Conservation (phyloP, 2,888 invertebrate species). For the Helleia helle region DNA sequence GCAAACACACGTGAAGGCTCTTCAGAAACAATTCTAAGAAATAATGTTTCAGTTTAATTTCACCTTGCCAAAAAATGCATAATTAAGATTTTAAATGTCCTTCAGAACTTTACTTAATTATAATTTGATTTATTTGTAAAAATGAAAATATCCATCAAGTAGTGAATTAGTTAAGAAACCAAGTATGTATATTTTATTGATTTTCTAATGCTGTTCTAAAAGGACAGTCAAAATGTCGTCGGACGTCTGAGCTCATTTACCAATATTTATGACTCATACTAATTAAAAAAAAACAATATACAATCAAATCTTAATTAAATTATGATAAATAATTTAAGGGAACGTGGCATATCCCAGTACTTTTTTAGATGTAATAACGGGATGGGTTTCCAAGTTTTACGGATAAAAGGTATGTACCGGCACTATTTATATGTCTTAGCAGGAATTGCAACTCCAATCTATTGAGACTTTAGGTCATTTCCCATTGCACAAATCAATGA, state of each 20-base stretch:
- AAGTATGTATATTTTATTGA: too few relatives aligned
- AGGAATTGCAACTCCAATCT: neutral
- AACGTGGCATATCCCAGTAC: neutral
- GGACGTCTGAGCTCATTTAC: neutral
- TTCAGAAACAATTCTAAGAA: too few relatives aligned
- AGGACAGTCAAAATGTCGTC: slow-evolving; percentile 4
- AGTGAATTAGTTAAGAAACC: too few relatives aligned
- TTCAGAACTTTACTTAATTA: too few relatives aligned
- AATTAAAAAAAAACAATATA: neutral
- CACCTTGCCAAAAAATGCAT: too few relatives aligned
- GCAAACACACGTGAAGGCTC: too few relatives aligned
- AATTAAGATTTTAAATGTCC: too few relatives aligned
- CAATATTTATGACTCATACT: neutral
- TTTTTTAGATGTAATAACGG: neutral
- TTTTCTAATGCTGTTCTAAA: neutral
- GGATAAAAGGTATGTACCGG: slow-evolving; percentile 1
- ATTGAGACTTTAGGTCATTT: neutral
- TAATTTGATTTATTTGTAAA: too few relatives aligned
- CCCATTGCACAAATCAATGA: slow-evolving; percentile 5
- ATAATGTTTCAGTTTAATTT: too few relatives aligned
- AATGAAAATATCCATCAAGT: too few relatives aligned
- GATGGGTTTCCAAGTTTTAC: neutral
- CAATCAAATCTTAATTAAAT: neutral
- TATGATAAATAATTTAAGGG: neutral
- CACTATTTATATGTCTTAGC: neutral